phyloP scores from a whole-genome alignment of 1,140 invertebrate species.

The Drosophila ohnishii region DNA sequence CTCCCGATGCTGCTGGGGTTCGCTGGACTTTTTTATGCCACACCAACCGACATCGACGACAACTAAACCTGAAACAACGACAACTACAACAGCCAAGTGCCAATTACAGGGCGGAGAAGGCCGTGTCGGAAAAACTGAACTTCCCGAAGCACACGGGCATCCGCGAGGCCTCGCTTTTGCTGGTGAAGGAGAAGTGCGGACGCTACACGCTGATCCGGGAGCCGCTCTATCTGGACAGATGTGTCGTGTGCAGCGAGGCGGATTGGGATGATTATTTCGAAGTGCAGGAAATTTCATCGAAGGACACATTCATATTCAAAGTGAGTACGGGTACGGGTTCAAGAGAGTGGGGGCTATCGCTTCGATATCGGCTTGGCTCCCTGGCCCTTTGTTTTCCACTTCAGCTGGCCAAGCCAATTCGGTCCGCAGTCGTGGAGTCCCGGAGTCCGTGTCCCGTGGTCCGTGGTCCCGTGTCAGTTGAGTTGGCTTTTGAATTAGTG shows the following conservation, averaged over 20 bases:
- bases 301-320: slow-evolving; percentile 97
- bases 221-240: slow-evolving; percentile 94
- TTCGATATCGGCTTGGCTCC: background rate
- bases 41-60: slow-evolving; percentile 40
- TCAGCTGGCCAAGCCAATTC: slow-evolving; percentile 39
- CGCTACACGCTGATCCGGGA: slow-evolving; percentile 93
- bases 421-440: slow-evolving; percentile 7
- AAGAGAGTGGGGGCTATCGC: background rate
- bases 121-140: slow-evolving; percentile 83
- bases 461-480: slow-evolving; percentile 57
- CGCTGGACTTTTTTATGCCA: slow-evolving; percentile 25
- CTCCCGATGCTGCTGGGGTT: slow-evolving; percentile 2
- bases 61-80: slow-evolving; percentile 41
- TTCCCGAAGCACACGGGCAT: slow-evolving; percentile 87
- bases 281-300: slow-evolving; percentile 95
- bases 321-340: slow-evolving; percentile 84
- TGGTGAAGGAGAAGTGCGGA: slow-evolving; percentile 95
- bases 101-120: slow-evolving; percentile 84
- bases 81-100: slow-evolving; percentile 84
- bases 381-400: slow-evolving; percentile 51
- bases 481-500: slow-evolving; percentile 75
- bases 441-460: slow-evolving; percentile 9
- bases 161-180: slow-evolving; percentile 92
- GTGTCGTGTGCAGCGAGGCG: slow-evolving; percentile 93
- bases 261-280: slow-evolving; percentile 97